Evolutionary conservation across 2,888 invertebrate genomes (phyloP).

Genomic region (Galerucella nymphaeae): DNA sequence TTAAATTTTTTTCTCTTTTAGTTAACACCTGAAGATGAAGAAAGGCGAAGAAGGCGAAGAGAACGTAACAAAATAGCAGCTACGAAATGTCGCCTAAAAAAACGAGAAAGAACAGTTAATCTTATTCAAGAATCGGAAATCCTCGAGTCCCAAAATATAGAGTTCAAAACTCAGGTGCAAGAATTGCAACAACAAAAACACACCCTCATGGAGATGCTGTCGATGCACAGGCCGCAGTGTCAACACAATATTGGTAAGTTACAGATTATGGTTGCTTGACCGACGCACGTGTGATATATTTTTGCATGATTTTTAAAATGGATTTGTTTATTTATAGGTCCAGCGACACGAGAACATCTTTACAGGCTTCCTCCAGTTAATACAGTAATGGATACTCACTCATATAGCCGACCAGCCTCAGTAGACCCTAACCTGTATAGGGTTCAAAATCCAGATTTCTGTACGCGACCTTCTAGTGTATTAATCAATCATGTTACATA

Average conservation of each 20-base stretch:
- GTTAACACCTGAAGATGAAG: slow-evolving; percentile 93
- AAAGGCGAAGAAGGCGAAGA: slow-evolving; percentile 83
- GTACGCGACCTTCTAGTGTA: slow-evolving; percentile 54
- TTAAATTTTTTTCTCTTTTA: slow-evolving; percentile 60
- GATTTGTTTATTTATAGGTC: slow-evolving; percentile 39
- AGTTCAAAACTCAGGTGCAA: slow-evolving; percentile 85
- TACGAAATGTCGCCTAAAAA: slow-evolving; percentile 94
- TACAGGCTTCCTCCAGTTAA: slow-evolving; percentile 60
- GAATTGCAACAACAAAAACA: slow-evolving; percentile 83
- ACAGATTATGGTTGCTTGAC: too few relatives aligned
- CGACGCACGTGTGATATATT: too few relatives aligned
- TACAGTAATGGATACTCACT: slow-evolving; percentile 60
- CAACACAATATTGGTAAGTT: slow-evolving; percentile 61
- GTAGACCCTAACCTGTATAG: slow-evolving; percentile 52
- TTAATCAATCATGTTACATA: slow-evolving; percentile 49
- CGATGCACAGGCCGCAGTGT: slow-evolving; percentile 78
- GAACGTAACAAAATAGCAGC: slow-evolving; percentile 95
- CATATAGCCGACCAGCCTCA: slow-evolving; percentile 60
- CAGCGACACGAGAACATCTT: slow-evolving; percentile 58
- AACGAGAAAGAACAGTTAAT: slow-evolving; percentile 88
- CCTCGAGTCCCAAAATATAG: slow-evolving; percentile 85
- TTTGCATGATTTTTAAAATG: too few relatives aligned
- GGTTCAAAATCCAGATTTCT: slow-evolving; percentile 50
- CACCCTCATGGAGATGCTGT: slow-evolving; percentile 82
- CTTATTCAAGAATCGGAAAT: slow-evolving; percentile 88